A percentile compares a stretch with the other conserved stretches of the same genome.
These are phyloP conservation scores for Papilio dardanus DNA, from an alignment of 1,140 invertebrate species.

Conservation along the genomic window DNA sequence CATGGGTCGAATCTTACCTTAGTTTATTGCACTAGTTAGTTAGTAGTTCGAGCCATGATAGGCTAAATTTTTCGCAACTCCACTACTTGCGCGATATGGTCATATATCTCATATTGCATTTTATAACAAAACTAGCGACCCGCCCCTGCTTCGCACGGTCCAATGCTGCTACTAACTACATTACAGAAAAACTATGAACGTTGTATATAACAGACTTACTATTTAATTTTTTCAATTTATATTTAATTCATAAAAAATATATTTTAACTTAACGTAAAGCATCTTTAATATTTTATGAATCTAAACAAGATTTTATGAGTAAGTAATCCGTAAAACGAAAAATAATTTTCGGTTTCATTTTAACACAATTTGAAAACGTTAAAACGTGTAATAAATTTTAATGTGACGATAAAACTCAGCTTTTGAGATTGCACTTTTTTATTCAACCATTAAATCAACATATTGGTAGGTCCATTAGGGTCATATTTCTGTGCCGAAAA, in stretches of 20 bases:
- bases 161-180: too few species aligned
- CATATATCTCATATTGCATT: too few species aligned
- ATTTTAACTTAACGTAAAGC: not conserved
- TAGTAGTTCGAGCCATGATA: too few species aligned
- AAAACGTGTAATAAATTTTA: slow-evolving; percentile 6
- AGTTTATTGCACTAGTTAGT: too few species aligned
- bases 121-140: too few species aligned
- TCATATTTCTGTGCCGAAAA: slow-evolving; percentile 35
- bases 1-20: too few species aligned
- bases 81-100: too few species aligned
- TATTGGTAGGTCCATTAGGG: not conserved
- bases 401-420: not conserved
- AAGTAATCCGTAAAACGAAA: not conserved
- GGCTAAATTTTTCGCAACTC: too few species aligned
- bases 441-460: slow-evolving; percentile 4
- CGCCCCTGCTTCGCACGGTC: too few species aligned
- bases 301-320: not conserved
- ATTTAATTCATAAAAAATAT: not conserved
- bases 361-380: not conserved
- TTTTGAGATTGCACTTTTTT: slow-evolving; percentile 17
- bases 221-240: too few species aligned
- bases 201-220: too few species aligned
- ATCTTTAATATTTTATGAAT: not conserved
- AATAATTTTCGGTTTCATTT: not conserved
- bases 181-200: too few species aligned